Evolutionary conservation across 1,140 invertebrate genomes (phyloP).

Genomic region (Caerostris extrusa): DNA sequence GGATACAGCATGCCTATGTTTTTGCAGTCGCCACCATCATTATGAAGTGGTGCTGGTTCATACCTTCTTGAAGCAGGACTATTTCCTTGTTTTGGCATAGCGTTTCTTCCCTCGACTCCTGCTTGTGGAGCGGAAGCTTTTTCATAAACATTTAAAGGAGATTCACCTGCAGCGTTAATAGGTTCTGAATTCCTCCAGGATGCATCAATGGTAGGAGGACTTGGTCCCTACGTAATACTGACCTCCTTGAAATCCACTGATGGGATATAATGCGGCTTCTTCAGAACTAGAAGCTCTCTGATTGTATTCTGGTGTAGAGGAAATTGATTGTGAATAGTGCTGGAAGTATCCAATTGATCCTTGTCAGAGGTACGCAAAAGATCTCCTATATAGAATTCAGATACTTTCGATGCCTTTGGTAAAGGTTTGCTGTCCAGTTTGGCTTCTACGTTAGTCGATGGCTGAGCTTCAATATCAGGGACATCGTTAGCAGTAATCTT

Average conservation of each 20-base stretch:
- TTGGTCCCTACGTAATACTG: neutral
- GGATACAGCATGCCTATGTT: neutral
- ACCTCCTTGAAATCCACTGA: neutral
- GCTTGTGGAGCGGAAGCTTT: neutral
- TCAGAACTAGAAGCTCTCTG: neutral
- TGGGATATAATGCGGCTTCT: neutral
- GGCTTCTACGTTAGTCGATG: neutral
- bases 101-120: neutral
- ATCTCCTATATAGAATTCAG: slow-evolving; percentile 67
- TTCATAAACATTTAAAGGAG: neutral
- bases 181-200: neutral
- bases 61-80: slow-evolving; percentile 4
- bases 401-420: slow-evolving; percentile 47
- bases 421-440: neutral
- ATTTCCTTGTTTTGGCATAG: neutral
- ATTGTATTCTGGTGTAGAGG: slow-evolving; percentile 19
- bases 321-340: neutral
- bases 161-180: neutral
- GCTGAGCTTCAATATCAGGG: neutral
- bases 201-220: neutral
- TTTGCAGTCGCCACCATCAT: slow-evolving; percentile 24
- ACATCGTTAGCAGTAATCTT: neutral
- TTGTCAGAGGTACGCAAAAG: slow-evolving; percentile 28
- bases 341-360: slow-evolving; percentile 13
- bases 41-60: neutral